Conservation (phyloP, 2,888 invertebrate species). For the Hybos culiciformis region DNA sequence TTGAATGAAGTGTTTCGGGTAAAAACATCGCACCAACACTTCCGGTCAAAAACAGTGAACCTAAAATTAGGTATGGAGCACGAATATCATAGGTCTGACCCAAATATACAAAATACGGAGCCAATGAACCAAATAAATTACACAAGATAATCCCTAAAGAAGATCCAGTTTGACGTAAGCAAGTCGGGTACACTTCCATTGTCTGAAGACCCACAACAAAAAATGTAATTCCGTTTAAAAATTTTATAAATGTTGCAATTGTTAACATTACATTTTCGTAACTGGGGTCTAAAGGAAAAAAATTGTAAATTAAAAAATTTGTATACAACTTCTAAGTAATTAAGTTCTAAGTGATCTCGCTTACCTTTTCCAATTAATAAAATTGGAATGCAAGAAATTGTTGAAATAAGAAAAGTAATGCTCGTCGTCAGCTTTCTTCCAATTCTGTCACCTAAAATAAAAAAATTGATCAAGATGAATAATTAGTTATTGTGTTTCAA, state of each 20-base stretch:
- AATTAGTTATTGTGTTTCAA: no score
- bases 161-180: conserved; percentile 49
- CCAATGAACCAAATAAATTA: conserved; percentile 41
- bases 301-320: conserved; percentile 1
- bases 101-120: conserved; percentile 47
- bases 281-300: conserved; percentile 24
- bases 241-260: conserved; percentile 38
- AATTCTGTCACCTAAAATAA: conserved; percentile 38
- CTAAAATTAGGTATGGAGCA: conserved; percentile 35
- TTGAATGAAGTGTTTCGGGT: conserved; percentile 49
- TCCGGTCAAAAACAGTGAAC: conserved; percentile 35
- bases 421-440: conserved; percentile 41
- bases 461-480: no score
- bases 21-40: conserved; percentile 39
- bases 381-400: conserved; percentile 34
- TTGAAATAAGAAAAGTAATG: conserved; percentile 33
- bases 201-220: conserved; percentile 46
- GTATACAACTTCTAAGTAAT: conserved; percentile 1
- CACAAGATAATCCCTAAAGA: conserved; percentile 44
- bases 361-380: conserved; percentile 33
- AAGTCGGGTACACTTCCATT: conserved; percentile 53
- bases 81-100: conserved; percentile 36
- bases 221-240: conserved; percentile 42
- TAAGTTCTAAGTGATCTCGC: no score
- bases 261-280: conserved; percentile 27